phyloP scores from a whole-genome alignment of 1,140 invertebrate genomes.

The Bombyx mandarina region DNA sequence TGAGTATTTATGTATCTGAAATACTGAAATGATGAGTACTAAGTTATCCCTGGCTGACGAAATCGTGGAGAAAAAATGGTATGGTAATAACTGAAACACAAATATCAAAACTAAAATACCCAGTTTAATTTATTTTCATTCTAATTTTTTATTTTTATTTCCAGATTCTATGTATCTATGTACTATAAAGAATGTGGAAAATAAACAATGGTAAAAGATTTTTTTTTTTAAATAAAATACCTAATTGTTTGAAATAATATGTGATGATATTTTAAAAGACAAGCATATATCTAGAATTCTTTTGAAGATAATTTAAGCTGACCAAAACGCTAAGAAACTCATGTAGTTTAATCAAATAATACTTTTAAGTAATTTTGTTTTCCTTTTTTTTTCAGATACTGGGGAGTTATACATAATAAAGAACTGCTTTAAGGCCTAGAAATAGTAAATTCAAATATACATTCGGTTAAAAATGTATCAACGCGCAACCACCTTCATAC shows the following conservation, averaged over 20 bases:
- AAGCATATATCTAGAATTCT: conserved; percentile 56
- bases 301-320: conserved; percentile 18
- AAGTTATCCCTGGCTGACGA: conserved; percentile 68
- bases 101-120: not conserved
- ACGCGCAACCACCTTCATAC: too few species aligned
- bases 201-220: too few species aligned
- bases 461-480: too few species aligned
- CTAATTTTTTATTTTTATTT: not conserved
- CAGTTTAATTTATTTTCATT: not conserved
- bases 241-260: conserved; percentile 3
- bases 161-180: not conserved
- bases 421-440: too few species aligned
- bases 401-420: too few species aligned
- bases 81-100: conserved; percentile 48
- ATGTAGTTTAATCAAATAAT: too few species aligned
- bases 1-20: not conserved
- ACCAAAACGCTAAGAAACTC: not conserved
- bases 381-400: too few species aligned
- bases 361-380: too few species aligned
- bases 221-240: not conserved
- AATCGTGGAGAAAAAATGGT: conserved; percentile 61
- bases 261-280: conserved; percentile 37
- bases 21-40: conserved; percentile 40
- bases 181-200: not conserved
- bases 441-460: too few species aligned